Base-by-base conservation (phyloP, 2,797 vertebrate genomes). In the Coracias cyanogaster region DNA sequence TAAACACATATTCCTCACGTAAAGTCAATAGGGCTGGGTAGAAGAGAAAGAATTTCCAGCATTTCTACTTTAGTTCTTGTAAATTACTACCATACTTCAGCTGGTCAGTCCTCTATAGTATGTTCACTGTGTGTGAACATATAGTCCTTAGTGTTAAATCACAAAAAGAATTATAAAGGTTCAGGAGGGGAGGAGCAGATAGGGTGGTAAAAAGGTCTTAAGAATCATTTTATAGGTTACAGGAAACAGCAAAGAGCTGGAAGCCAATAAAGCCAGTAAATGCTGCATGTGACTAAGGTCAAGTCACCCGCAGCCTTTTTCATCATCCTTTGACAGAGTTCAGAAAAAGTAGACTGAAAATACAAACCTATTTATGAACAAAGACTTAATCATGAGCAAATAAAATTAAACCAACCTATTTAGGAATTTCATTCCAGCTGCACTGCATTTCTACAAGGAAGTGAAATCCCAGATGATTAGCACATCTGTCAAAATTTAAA, bases 141-240 rank as follows among this genome's bases (percentile, higher is more conserved):
- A 25, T 8, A 61, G 14, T 78, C 48, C 45, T 85, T 86, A 31
- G 41, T 84, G 18, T 92, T 95, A 86, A 92, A 96, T 35, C 77
- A 82, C 35, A 55, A 35, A 71, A 35, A 69, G 43, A 29, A 83
- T n/a, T 80, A 31, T 61, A 79, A 88, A 86, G 26, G 9, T 49
- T 24, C 2, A 20, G 0, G 16, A 20, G 17, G 20, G 8, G 24
- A 28, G 29, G 13, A 19, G 1, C 29, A 46, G 31, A n/a, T 1
- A 57, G 29, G 37, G 55, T 33, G 7, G 29, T 9, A 67, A 24
- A 86, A 82, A 78, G 14, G 28, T 74, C 28, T 71, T 21, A 52
- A 72, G 31, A 72, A 76, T 87, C 41, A n/a, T 79, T 35, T 33
- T 82, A 41, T 61, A 60, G 25, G 41, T 87, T 95, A 87, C 33